A percentile compares a stretch with the other conserved stretches of the same genome.
phyloP scores from a whole-genome alignment of 2,888 invertebrate species.

The Platycnemis pennipes region DNA sequence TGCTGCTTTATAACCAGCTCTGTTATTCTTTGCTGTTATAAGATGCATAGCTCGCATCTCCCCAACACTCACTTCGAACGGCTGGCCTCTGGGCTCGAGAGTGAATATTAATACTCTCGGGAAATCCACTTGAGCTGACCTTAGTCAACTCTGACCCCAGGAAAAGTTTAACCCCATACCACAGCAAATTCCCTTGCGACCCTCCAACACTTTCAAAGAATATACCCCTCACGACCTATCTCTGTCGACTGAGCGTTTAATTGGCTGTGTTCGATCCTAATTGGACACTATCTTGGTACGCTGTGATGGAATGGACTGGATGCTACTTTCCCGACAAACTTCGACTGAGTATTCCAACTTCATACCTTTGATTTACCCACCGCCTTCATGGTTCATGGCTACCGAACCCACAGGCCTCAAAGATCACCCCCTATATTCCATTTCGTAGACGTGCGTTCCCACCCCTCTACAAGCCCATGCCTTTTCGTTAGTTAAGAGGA shows the following conservation, averaged over 20 bases:
- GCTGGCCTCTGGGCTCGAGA: not conserved
- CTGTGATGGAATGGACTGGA: not conserved
- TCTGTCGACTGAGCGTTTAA: not conserved
- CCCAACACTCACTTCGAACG: not conserved
- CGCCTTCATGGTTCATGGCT: too few relatives aligned
- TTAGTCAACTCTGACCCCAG: not conserved
- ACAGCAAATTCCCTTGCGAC: not conserved
- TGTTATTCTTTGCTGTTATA: too few relatives aligned
- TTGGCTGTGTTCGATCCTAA: not conserved
- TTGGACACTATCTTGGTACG: not conserved
- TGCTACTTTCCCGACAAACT: not conserved
- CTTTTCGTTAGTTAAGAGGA: too few relatives aligned
- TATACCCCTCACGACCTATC: not conserved
- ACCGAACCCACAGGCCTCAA: too few relatives aligned
- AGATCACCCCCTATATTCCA: too few relatives aligned
- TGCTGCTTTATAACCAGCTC: too few relatives aligned
- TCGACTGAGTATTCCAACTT: not conserved
- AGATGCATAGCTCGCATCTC: not conserved
- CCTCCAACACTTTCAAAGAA: not conserved
- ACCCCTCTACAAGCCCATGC: too few relatives aligned
- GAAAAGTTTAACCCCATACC: not conserved
- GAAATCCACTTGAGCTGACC: not conserved
- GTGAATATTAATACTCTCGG: slow-evolving; percentile 5
- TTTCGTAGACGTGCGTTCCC: too few relatives aligned
- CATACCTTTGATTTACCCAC: not conserved